These are phyloP conservation scores for Nyctalus aviator DNA, from an alignment of 2,797 vertebrate genomes.

Conservation along the genomic window DNA sequence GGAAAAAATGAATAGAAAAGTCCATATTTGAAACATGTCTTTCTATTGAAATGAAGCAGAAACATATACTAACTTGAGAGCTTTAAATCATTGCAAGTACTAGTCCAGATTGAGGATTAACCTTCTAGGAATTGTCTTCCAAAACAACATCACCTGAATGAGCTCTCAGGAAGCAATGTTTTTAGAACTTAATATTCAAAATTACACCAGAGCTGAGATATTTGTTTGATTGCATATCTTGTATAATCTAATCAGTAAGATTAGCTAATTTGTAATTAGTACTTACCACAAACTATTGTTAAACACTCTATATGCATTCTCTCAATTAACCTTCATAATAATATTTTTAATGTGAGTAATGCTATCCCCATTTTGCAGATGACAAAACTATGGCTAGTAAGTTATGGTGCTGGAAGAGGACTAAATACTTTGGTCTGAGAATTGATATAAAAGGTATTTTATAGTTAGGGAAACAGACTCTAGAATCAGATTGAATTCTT, in stretches of 20 bases:
- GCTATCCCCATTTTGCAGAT: not conserved
- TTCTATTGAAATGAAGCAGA: not conserved
- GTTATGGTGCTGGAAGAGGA: not conserved
- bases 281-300: not conserved
- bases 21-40: not conserved
- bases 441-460: not conserved
- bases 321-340: not conserved
- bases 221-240: not conserved
- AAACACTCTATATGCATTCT: not conserved
- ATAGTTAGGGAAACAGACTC: not conserved
- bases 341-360: not conserved
- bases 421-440: not conserved
- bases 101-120: not conserved
- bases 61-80: not conserved
- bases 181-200: conserved; percentile 24
- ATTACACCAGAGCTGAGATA: not conserved
- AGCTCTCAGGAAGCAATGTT: not conserved
- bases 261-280: not conserved
- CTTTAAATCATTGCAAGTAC: conserved; percentile 17
- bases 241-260: not conserved
- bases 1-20: not conserved
- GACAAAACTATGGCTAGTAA: not conserved
- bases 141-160: not conserved
- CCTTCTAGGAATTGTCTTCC: not conserved
- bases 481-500: not conserved